A percentile compares a stretch with the other conserved stretches of the same genome.
Evolutionary conservation across 2,888 invertebrate genomes (phyloP).

Genomic region (Plebejus anna): DNA sequence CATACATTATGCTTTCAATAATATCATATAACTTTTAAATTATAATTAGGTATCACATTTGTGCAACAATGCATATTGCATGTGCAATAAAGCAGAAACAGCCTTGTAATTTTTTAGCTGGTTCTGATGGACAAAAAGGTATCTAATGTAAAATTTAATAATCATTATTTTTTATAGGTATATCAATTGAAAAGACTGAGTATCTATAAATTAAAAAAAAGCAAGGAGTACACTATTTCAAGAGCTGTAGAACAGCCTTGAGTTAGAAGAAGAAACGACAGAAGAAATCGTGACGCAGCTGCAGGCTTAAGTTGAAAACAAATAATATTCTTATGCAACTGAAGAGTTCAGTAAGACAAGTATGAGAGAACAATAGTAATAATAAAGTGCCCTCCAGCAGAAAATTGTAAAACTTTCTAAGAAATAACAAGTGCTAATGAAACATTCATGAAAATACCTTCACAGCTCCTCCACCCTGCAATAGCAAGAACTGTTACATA

Average conservation of each 20-base stretch:
- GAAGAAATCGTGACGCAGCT: neutral
- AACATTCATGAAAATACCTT: conserved; percentile 16
- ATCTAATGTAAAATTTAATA: neutral
- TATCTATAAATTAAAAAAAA: neutral
- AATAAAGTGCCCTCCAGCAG: neutral
- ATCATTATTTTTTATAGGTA: no score
- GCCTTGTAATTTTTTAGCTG: neutral
- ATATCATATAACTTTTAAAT: neutral
- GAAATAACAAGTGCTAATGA: conserved; percentile 15
- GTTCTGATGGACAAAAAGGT: no score
- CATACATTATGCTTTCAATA: conserved; percentile 29
- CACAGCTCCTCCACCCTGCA: conserved; percentile 21
- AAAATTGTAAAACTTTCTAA: conserved; percentile 2
- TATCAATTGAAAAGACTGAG: neutral
- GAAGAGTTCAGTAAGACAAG: neutral
- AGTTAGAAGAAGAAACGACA: neutral
- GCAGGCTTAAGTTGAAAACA: neutral
- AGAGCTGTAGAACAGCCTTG: neutral
- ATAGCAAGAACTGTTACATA: conserved; percentile 11
- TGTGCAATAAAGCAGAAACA: neutral
- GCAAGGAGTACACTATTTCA: neutral
- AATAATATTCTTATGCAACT: neutral
- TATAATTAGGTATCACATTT: neutral
- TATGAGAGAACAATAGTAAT: neutral
- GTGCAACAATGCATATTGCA: neutral